A percentile compares a stretch with the other conserved stretches of the same genome.
These are phyloP conservation scores for Drosophila crucigera DNA, from an alignment of 2,888 invertebrate genomes.

Conservation along the genomic window DNA sequence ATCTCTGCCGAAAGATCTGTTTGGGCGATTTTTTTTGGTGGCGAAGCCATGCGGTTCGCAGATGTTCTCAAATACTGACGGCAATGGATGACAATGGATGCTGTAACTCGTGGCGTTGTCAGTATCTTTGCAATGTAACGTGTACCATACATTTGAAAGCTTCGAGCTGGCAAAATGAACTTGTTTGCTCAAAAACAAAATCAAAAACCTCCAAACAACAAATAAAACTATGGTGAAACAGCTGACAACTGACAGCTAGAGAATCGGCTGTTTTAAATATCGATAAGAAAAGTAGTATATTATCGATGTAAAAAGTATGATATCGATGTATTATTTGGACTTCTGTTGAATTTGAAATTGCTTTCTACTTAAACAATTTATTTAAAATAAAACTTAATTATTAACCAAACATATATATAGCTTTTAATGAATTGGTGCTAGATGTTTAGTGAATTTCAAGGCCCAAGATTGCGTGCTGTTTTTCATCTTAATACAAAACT, in stretches of 20 bases:
- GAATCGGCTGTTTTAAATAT: slow-evolving; percentile 4
- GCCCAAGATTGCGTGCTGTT: neutral
- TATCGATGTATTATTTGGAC: slow-evolving; percentile 4
- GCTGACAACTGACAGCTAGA: slow-evolving; percentile 16
- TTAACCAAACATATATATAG: neutral
- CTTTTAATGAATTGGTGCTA: neutral
- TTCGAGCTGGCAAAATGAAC: neutral
- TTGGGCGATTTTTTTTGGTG: slow-evolving; percentile 16
- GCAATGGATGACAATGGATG: slow-evolving; percentile 2
- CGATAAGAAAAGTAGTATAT: neutral
- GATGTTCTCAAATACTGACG: slow-evolving; percentile 11
- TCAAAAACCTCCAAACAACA: neutral
- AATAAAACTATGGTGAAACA: slow-evolving; percentile 10
- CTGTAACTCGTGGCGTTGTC: slow-evolving; percentile 1
- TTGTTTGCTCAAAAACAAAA: neutral
- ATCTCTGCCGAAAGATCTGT: slow-evolving; percentile 43
- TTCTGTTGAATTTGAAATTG: neutral
- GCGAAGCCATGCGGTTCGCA: slow-evolving; percentile 36
- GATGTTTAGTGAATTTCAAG: neutral
- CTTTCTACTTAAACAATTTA: neutral
- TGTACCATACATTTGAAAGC: slow-evolving; percentile 42
- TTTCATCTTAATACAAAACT: neutral
- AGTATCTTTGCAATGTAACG: slow-evolving; percentile 21
- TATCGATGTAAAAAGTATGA: slow-evolving; percentile 1
- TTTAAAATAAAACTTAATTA: neutral